Conservation (phyloP, 2,113 vertebrate genomes). For the Setophaga coronata region DNA sequence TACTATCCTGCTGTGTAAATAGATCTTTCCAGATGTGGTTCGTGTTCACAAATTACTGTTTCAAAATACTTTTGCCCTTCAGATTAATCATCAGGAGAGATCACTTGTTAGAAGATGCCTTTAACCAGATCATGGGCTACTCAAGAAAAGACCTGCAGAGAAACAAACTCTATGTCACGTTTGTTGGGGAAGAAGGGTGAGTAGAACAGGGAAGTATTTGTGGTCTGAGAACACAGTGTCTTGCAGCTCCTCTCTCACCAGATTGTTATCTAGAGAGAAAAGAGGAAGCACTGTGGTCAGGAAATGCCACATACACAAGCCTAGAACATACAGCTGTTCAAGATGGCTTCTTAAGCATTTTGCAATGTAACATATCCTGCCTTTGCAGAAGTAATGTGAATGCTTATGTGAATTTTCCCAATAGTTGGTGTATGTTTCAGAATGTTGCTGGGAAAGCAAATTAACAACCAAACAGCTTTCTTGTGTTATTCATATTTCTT, state of each 20-base stretch:
- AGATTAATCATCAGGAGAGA: slow-evolving; percentile 97
- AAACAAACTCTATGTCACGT: slow-evolving; percentile 96
- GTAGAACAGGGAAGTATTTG: slow-evolving; percentile 68
- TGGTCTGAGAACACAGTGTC: neutral
- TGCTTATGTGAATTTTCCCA: slow-evolving; percentile 10
- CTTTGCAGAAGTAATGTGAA: neutral
- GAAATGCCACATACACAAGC: slow-evolving; percentile 54
- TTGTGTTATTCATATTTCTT: neutral
- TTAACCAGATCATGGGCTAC: slow-evolving; percentile 99
- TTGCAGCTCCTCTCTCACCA: slow-evolving; percentile 44
- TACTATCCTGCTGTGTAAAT: neutral
- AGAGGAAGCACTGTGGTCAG: slow-evolving; percentile 68
- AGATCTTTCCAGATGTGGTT: neutral
- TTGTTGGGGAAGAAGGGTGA: slow-evolving; percentile 98
- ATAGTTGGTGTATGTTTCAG: neutral
- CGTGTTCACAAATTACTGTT: neutral
- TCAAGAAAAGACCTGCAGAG: slow-evolving; percentile 97
- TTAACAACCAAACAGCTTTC: neutral
- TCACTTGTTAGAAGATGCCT: slow-evolving; percentile 96
- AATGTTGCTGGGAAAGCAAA: neutral
- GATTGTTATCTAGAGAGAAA: slow-evolving; percentile 43
- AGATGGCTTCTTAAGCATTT: slow-evolving; percentile 7
- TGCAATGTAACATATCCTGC: neutral
- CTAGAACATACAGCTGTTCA: slow-evolving; percentile 45
- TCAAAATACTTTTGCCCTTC: slow-evolving; percentile 33